Evolutionary conservation across 2,888 invertebrate species (phyloP).

Genomic region (Acrocyrtus sp.): DNA sequence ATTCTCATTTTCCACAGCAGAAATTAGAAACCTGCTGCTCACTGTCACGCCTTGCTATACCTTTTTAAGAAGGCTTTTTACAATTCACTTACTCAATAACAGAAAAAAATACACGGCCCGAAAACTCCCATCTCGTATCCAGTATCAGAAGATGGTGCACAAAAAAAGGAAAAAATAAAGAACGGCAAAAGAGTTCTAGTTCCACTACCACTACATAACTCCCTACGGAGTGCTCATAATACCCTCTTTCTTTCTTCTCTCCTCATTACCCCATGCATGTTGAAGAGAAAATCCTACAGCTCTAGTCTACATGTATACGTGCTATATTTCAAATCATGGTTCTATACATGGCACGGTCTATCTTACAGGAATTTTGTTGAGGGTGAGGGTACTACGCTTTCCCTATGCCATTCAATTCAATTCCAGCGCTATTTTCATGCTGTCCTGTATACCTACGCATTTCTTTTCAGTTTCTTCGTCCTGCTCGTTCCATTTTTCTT

Average conservation of each 20-base stretch:
- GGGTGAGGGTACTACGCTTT: too few species aligned
- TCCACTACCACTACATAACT: constrained; percentile 23
- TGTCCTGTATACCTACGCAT: too few species aligned
- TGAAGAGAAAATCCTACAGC: too few species aligned
- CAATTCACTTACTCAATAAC: constrained; percentile 19
- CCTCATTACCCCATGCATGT: constrained; percentile 28
- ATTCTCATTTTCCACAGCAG: constrained; percentile 15
- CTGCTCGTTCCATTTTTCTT: background rate
- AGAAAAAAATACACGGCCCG: constrained; percentile 3
- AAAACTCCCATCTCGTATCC: background rate
- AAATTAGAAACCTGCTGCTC: constrained; percentile 39
- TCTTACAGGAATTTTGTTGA: too few species aligned
- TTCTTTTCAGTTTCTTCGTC: constrained; percentile 13
- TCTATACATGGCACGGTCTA: too few species aligned
- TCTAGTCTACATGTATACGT: background rate
- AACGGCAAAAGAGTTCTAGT: background rate
- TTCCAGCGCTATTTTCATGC: too few species aligned
- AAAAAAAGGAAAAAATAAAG: constrained; percentile 2
- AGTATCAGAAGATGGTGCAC: background rate
- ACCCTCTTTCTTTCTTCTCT: constrained; percentile 23
- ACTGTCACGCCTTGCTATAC: constrained; percentile 19
- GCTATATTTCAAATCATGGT: too few species aligned
- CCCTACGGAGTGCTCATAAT: constrained; percentile 33
- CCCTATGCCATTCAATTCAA: too few species aligned
- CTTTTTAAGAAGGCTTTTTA: constrained; percentile 14